These are phyloP conservation scores for Cyrtodaria siliqua DNA, from an alignment of 2,888 invertebrate genomes.

Conservation along the genomic window DNA sequence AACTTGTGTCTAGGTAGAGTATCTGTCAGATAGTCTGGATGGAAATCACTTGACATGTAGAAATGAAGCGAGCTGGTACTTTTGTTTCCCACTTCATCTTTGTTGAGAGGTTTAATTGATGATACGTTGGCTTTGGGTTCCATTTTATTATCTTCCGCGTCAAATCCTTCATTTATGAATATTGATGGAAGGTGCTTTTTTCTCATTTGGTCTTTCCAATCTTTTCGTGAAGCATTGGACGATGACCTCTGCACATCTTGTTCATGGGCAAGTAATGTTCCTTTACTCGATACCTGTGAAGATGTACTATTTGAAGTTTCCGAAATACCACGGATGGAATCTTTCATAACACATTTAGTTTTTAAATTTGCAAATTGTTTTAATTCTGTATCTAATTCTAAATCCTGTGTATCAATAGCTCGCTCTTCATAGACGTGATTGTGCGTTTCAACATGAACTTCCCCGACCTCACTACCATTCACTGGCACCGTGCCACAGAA, in stretches of 20 bases:
- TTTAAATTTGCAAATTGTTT: background rate
- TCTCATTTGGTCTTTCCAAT: conserved; percentile 78
- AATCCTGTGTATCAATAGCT: conserved; percentile 37
- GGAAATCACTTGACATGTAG: conserved; percentile 76
- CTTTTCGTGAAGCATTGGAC: conserved; percentile 65
- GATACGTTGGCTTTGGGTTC: background rate
- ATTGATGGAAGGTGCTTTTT: conserved; percentile 78
- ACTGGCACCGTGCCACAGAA: background rate
- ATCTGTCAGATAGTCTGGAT: conserved; percentile 73
- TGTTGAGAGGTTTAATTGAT: background rate
- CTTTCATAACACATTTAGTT: background rate
- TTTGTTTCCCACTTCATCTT: conserved; percentile 12
- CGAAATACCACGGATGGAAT: background rate
- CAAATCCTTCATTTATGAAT: conserved; percentile 75
- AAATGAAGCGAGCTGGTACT: conserved; percentile 60
- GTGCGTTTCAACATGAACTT: conserved; percentile 40
- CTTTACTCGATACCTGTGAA: conserved; percentile 6
- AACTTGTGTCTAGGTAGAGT: conserved; percentile 60
- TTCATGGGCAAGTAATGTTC: conserved; percentile 13
- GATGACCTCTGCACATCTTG: conserved; percentile 59
- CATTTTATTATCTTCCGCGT: conserved; percentile 43
- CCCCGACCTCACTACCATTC: conserved; percentile 39
- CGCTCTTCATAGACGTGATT: conserved; percentile 49
- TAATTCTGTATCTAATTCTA: conserved; percentile 25
- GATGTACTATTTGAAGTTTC: conserved; percentile 8